Evolutionary conservation across 2,888 invertebrate species (phyloP), one percentile per base, ranked within the genome.

Genomic region (Balanococcus diminutus): DNA sequence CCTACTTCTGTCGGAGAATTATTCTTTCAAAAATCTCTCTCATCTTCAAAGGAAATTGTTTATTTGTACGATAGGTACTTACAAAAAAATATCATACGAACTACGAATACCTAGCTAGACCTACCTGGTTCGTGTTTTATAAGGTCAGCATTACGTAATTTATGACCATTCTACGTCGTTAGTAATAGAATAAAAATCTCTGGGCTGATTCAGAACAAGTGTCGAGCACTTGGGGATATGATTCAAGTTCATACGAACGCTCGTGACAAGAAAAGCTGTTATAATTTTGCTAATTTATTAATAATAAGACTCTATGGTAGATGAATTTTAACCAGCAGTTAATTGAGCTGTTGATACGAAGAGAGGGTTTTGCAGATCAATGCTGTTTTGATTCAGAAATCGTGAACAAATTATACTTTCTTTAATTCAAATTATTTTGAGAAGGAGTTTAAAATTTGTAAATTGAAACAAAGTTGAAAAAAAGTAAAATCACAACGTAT

Each of bases 1-100:
- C 0, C n/a, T 8, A 25, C 25, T 61, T 61, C 39, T 16, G 32
- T 16, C 14, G 56, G 56, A n/a, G n/a, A 9, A 82, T 51, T 46
- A 28, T 82, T 88, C 88, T 89, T 79, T 31, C 14, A 36, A 31
- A 31, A 79, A 79, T 39, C 25, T 32, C n/a, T n/a, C n/a, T 28
- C 8, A 2, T 75, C 75, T 1, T 32, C 32, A 81, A 39, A 25
- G 25, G 9, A 81, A 39, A 19, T 2, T 79, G 79, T 36, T n/a
- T n/a, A n/a, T n/a, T n/a, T 51, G 19, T 19, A 61, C n/a, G n/a
- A n/a, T 46, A 46, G 14, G 11, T 46, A 42, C 2, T 16, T 46
- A n/a, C 16, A 46, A 11, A 2, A 46, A n/a, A 46, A 46, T 46
- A n/a, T 16, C 46, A 46, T 46, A 46, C n/a, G 2, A 16, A 46